phyloP scores from a whole-genome alignment of 1,140 invertebrate species.

The Amphibalanus amphitrite region DNA sequence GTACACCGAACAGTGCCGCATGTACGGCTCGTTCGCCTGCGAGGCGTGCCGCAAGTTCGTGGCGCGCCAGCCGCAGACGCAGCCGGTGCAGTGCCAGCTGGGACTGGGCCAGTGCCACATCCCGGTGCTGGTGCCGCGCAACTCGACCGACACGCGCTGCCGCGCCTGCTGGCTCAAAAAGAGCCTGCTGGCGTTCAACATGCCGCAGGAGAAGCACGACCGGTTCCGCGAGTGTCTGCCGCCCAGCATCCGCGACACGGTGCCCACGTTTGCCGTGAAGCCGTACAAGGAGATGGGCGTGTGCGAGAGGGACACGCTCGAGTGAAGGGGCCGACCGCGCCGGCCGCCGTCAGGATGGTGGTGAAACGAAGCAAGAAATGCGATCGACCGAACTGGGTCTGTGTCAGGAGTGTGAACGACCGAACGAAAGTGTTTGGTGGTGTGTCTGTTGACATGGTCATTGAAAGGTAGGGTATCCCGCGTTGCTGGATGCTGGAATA shows the following conservation, averaged over 20 bases:
- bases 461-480: no score
- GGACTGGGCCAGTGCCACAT: neutral
- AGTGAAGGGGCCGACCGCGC: neutral
- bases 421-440: no score
- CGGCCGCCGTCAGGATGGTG: constrained; percentile 20
- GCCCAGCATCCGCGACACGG: constrained; percentile 1
- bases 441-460: no score
- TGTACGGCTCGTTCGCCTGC: constrained; percentile 67
- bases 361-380: no score
- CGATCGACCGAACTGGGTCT: no score
- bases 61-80: constrained; percentile 23
- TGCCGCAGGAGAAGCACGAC: constrained; percentile 28
- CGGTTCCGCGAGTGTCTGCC: constrained; percentile 25
- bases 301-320: neutral
- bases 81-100: constrained; percentile 1
- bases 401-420: no score
- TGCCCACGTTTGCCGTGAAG: neutral
- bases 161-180: constrained; percentile 71
- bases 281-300: constrained; percentile 2
- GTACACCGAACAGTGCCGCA: constrained; percentile 53
- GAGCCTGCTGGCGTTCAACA: constrained; percentile 57
- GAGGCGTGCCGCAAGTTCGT: constrained; percentile 72
- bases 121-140: constrained; percentile 2
- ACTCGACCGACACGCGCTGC: constrained; percentile 32
- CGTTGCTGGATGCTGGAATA: no score